Evolutionary conservation across 30 jellyfish, hydroid and myxozoan genomes (phyloP).

Genomic region (Hydractinia echinata): DNA sequence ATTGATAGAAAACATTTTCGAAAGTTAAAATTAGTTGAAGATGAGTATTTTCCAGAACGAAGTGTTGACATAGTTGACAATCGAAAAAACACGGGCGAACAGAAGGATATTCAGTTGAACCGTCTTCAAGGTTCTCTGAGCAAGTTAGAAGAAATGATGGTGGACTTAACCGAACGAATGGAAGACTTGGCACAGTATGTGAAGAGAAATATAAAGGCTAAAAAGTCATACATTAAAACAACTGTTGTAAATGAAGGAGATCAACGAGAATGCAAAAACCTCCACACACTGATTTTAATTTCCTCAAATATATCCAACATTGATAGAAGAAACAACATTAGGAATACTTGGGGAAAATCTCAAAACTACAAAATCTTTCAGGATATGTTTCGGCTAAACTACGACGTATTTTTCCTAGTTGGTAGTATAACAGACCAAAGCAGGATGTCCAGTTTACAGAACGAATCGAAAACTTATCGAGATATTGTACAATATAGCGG

Average conservation of each 20-base stretch:
- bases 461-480: not conserved
- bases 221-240: not conserved
- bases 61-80: no score
- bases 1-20: no score
- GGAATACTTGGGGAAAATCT: slow-evolving; percentile 27
- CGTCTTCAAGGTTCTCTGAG: no score
- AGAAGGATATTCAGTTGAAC: no score
- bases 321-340: slow-evolving; percentile 9
- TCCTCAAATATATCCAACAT: not conserved
- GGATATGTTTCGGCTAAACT: not conserved
- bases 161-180: no score
- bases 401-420: not conserved
- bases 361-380: not conserved
- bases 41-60: no score
- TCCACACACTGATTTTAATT: not conserved
- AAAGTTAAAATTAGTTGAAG: no score
- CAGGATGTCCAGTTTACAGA: not conserved
- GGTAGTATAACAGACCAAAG: not conserved
- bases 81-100: no score
- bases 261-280: not conserved
- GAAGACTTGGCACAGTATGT: no score
- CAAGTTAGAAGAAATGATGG: no score
- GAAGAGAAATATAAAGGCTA: no score
- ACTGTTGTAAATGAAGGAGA: slow-evolving; percentile 5
- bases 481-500: slow-evolving; percentile 22